Base-by-base conservation (phyloP, 2,113 vertebrate genomes). In the Orcinus orca region DNA sequence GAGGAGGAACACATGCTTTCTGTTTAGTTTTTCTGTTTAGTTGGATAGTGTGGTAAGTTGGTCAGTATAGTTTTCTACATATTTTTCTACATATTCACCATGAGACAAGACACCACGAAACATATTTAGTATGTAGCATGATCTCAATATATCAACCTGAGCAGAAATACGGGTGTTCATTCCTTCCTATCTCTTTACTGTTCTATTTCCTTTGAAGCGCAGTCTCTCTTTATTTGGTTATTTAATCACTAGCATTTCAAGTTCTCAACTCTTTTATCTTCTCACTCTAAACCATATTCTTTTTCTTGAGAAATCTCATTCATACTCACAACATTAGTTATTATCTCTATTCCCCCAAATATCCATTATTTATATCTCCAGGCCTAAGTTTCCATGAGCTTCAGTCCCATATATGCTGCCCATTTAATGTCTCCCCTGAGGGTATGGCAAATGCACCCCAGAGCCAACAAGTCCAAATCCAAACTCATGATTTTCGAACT, bases 241-340 rank as follows among this genome's bases (percentile, higher is more conserved):
- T 81, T 90, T 83, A 71, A 91, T 50, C 62, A 82, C n/a, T 44
- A 90, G 83, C 44, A 88, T 90, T 95, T 74, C 47, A 92, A 70
- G 41, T 85, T 67, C 41, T 95, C 20, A 36, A 41, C 17, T 31
- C 26, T 95, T 73, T 82, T 62, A 76, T 47, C 47, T 80, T 85
- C 44, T 79, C 55, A 41, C 5, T 91, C 53, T 79, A 26, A 33
- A 58, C 14, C 25, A 60, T 41, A 82, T 77, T 71, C 26, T 44
- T 81, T 91, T 62, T 90, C 83, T 74, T 70, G 50, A 47, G 55
- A 92, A 93, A 95, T 50, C 15, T 44, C 36, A 88, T 81, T 73
- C 14, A 71, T 31, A 25, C 2, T 26, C 70, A 71, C 17, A 29
- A 84, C n/a, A 81, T 53, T 53, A 74, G 58, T 88, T 96, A 73